These are phyloP conservation scores for Eremobia ochroleuca DNA, from an alignment of 2,888 invertebrate genomes.

Conservation along the genomic window DNA sequence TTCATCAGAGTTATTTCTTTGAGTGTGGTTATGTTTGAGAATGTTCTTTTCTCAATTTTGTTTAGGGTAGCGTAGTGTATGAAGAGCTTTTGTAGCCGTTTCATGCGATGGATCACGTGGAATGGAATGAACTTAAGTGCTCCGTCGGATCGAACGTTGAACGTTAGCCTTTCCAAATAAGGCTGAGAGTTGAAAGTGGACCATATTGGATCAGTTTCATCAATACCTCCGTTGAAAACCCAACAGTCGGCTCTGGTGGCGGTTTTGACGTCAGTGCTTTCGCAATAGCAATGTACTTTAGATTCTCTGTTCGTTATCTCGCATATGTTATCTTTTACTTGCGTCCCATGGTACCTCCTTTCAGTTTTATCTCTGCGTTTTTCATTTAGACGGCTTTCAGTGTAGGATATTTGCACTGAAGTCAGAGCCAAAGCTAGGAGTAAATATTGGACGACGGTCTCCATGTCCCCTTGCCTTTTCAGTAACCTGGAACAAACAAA, in stretches of 20 bases:
- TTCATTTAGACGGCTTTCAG: conserved; percentile 90
- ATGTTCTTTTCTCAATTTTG: conserved; percentile 93
- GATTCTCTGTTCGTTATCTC: conserved; percentile 90
- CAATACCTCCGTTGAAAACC: conserved; percentile 93
- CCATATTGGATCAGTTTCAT: conserved; percentile 94
- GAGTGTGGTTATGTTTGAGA: conserved; percentile 94
- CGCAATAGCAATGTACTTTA: conserved; percentile 93
- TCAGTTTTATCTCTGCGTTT: conserved; percentile 90
- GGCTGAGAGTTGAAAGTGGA: conserved; percentile 93
- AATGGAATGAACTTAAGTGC: conserved; percentile 94
- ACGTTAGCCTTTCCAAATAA: conserved; percentile 92
- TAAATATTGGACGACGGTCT: conserved; percentile 89
- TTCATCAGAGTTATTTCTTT: conserved; percentile 93
- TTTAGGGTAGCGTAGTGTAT: conserved; percentile 94
- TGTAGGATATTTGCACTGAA: conserved; percentile 90
- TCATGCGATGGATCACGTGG: conserved; percentile 92
- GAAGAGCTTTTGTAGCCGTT: conserved; percentile 92
- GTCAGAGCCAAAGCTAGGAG: conserved; percentile 88
- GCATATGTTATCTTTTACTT: conserved; percentile 90
- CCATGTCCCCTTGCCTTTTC: conserved; percentile 81
- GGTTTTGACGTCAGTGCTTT: conserved; percentile 88
- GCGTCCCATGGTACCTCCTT: conserved; percentile 83
- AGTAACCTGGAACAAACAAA: conserved; percentile 86
- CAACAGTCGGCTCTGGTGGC: conserved; percentile 94
- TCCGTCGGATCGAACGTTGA: conserved; percentile 93